A percentile compares a stretch with the other conserved stretches of the same genome.
phyloP scores from a whole-genome alignment of 1,140 invertebrate species.

The Tetragnatha versicolor region DNA sequence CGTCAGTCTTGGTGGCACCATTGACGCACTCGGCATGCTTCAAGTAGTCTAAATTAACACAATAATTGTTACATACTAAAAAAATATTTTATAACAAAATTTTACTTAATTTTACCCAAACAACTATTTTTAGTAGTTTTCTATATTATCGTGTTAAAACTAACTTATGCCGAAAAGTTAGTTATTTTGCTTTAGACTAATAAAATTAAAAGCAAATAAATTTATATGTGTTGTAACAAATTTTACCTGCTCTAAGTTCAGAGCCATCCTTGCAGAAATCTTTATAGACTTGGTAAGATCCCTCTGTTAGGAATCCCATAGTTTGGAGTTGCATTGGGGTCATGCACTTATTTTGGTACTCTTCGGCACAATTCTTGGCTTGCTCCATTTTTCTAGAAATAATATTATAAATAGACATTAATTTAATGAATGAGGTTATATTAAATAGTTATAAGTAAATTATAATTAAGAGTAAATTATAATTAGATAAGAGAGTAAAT shows the following conservation, averaged over 20 bases:
- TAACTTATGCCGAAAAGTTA: too few relatives aligned
- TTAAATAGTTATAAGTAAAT: too few relatives aligned
- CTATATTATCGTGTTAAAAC: too few relatives aligned
- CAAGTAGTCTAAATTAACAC: slow-evolving; percentile 54
- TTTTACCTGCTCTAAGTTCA: slow-evolving; percentile 48
- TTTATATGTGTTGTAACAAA: neutral
- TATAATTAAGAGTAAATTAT: too few relatives aligned
- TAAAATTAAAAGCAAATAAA: neutral
- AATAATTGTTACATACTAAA: too few relatives aligned
- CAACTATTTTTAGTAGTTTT: too few relatives aligned
- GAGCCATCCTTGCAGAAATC: slow-evolving; percentile 58
- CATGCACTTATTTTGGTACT: slow-evolving; percentile 52
- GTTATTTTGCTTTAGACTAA: too few relatives aligned
- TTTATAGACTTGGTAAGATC: slow-evolving; percentile 49
- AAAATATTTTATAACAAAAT: too few relatives aligned
- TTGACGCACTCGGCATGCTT: slow-evolving; percentile 58
- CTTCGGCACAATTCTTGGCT: slow-evolving; percentile 25
- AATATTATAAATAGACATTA: too few relatives aligned
- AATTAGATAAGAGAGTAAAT: too few relatives aligned
- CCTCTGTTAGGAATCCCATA: slow-evolving; percentile 58
- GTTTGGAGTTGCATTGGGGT: slow-evolving; percentile 58
- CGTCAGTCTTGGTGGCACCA: slow-evolving; percentile 53
- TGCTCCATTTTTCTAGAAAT: slow-evolving; percentile 22
- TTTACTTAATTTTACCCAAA: too few relatives aligned
- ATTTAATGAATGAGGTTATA: too few relatives aligned